phyloP scores from a whole-genome alignment of 2,113 vertebrate genomes.

The Pipra filicauda region DNA sequence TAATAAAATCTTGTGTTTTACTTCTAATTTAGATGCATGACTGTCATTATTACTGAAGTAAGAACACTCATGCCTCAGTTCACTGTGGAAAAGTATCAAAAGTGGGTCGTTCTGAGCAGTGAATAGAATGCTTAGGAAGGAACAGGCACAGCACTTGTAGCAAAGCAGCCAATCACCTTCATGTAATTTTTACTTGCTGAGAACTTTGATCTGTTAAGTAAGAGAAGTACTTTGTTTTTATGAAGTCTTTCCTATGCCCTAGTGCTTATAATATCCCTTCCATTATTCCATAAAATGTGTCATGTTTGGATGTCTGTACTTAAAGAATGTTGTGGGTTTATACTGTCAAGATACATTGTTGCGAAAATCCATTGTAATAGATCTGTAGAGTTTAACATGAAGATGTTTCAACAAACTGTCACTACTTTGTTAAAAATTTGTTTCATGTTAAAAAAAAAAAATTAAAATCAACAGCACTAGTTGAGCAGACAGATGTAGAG shows the following conservation, averaged over 20 bases:
- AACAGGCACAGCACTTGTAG: not conserved
- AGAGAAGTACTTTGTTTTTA: not conserved
- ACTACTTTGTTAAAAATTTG: not conserved
- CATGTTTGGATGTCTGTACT: not conserved
- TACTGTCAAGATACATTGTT: not conserved
- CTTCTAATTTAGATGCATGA: not conserved
- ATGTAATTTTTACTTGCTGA: not conserved
- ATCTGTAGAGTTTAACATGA: not conserved
- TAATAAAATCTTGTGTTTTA: not conserved
- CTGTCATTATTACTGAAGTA: not conserved
- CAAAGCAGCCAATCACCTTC: not conserved
- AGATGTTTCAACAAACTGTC: not conserved
- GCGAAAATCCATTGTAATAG: not conserved
- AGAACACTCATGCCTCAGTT: not conserved
- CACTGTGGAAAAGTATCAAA: not conserved
- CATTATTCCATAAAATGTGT: not conserved
- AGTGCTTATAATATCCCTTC: not conserved
- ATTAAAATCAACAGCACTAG: not conserved
- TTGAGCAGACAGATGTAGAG: not conserved
- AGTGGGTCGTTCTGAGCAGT: not conserved
- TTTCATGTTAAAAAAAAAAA: not conserved
- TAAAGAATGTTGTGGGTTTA: not conserved
- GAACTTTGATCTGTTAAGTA: not conserved
- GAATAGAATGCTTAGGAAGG: not conserved
- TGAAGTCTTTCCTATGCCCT: not conserved